Percentiles rank a stretch among this genome's conserved stretches.
Conservation (phyloP, 2,888 invertebrate species). For the Anthrax anthrax region DNA sequence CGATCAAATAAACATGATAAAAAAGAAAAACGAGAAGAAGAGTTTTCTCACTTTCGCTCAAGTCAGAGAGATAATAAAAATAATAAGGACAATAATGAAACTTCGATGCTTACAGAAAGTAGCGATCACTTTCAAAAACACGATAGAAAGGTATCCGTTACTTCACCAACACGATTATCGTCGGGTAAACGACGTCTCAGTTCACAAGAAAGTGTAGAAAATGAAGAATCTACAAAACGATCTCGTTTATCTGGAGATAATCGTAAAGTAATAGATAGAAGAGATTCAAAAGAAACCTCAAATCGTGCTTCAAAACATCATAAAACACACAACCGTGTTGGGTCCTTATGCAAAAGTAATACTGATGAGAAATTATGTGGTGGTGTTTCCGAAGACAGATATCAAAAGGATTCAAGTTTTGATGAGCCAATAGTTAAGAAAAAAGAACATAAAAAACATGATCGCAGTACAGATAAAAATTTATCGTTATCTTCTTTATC, state of each 20-base stretch:
- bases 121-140: conserved; percentile 4
- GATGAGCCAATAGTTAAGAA: conserved; percentile 26
- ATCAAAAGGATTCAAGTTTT: conserved; percentile 17
- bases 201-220: conserved; percentile 48
- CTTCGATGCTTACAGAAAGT: conserved; percentile 3
- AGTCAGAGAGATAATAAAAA: conserved; percentile 15
- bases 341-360: conserved; percentile 8
- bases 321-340: conserved; percentile 13
- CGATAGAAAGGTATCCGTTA: conserved; percentile 11
- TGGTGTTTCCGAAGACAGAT: conserved; percentile 24
- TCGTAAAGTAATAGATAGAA: conserved; percentile 41
- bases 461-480: conserved; percentile 11
- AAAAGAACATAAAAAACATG: conserved; percentile 17
- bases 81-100: conserved; percentile 19
- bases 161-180: conserved; percentile 1
- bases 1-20: conserved; percentile 26
- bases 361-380: conserved; percentile 8
- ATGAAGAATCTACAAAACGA: conserved; percentile 41
- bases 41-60: background rate
- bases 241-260: conserved; percentile 41
- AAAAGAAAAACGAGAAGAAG: conserved; percentile 17
- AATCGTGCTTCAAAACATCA: conserved; percentile 29
- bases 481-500: conserved; percentile 10
- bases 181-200: conserved; percentile 54
- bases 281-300: conserved; percentile 56